A percentile compares a stretch with the other conserved stretches of the same genome.
Conservation (phyloP, 2,888 invertebrate species). For the Epirrita christyi region DNA sequence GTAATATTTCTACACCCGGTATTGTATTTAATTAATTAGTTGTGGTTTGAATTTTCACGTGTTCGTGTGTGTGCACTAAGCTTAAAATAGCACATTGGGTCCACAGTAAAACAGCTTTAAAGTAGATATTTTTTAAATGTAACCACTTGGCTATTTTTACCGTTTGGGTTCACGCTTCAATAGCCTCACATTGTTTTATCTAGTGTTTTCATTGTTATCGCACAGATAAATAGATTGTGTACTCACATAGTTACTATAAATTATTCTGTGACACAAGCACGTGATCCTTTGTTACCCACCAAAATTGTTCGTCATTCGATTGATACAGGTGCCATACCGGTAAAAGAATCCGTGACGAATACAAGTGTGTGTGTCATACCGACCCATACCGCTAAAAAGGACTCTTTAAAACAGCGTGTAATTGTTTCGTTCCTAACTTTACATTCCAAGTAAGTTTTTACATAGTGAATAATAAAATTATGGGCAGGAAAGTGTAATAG, state of each 20-base stretch:
- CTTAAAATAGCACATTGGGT: conserved; percentile 16
- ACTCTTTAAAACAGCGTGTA: no score
- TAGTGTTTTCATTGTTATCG: conserved; percentile 40
- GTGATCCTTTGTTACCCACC: conserved; percentile 22
- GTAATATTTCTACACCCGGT: no score
- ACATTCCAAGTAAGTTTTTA: conserved; percentile 52
- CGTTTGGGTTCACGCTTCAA: no score
- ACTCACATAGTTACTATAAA: neutral
- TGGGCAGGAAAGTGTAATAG: neutral
- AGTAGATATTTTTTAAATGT: neutral
- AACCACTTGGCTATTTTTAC: no score
- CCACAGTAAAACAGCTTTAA: neutral
- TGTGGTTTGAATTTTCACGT: conserved; percentile 25
- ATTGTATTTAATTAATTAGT: neutral
- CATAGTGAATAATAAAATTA: neutral
- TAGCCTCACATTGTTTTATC: neutral
- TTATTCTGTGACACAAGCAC: conserved; percentile 26
- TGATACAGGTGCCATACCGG: conserved; percentile 39
- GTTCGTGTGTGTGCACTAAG: conserved; percentile 23
- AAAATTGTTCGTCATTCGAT: conserved; percentile 34
- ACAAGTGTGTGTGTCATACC: conserved; percentile 12
- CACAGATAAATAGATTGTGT: conserved; percentile 36
- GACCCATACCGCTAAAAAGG: no score
- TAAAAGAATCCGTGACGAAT: neutral
- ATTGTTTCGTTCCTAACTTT: conserved; percentile 5